Percentiles rank a stretch among this genome's conserved stretches.
Conservation (phyloP, 2,113 vertebrate genomes). For the Corydoras maculifer region DNA sequence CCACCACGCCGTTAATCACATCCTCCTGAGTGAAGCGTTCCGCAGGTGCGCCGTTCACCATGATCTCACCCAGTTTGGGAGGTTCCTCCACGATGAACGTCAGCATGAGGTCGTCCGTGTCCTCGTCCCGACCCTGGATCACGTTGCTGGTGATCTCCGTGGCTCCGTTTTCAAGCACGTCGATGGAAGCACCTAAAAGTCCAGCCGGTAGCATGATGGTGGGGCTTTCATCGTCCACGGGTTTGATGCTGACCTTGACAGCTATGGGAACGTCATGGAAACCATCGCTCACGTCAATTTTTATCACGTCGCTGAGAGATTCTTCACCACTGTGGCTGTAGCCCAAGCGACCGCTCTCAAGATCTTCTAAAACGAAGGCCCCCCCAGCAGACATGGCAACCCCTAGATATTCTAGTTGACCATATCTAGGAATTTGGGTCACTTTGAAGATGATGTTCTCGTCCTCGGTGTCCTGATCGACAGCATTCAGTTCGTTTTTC, state of each 20-base stretch:
- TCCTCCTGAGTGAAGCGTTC: constrained; percentile 85
- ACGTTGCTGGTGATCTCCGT: constrained; percentile 82
- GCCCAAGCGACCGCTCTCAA: constrained; percentile 61
- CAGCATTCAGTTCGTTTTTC: constrained; percentile 66
- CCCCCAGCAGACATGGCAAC: constrained; percentile 67
- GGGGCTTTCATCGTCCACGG: constrained; percentile 73
- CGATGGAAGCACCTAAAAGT: constrained; percentile 79
- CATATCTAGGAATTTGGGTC: constrained; percentile 63
- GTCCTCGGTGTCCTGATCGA: constrained; percentile 72
- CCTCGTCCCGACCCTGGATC: constrained; percentile 75
- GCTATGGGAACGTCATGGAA: constrained; percentile 83
- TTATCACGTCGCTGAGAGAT: constrained; percentile 69
- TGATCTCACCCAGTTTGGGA: constrained; percentile 75
- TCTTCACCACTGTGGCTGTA: constrained; percentile 79
- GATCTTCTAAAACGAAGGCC: constrained; percentile 70
- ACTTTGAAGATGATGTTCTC: constrained; percentile 75
- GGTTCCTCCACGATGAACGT: constrained; percentile 83
- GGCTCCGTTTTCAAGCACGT: constrained; percentile 84
- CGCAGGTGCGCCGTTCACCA: constrained; percentile 73
- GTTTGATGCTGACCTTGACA: constrained; percentile 75
- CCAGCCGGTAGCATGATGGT: constrained; percentile 70
- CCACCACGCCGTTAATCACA: constrained; percentile 82
- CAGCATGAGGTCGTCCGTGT: constrained; percentile 81
- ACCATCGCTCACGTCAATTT: constrained; percentile 84
- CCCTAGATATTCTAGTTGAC: constrained; percentile 66